Conservation (phyloP, 2,797 vertebrate genomes). For the Kryptolebias ocellatus region DNA sequence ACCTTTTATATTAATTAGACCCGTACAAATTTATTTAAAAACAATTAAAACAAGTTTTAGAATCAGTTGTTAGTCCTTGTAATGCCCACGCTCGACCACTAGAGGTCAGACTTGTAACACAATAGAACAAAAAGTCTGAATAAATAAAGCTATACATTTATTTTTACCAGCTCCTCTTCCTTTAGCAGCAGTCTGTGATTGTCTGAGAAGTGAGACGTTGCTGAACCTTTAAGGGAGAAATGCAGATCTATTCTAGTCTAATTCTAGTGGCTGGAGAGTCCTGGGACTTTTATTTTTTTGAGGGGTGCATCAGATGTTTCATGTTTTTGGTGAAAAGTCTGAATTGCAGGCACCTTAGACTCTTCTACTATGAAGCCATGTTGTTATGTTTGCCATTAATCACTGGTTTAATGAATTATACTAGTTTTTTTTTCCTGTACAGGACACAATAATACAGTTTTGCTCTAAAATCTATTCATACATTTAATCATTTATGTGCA, state of each 20-base stretch:
- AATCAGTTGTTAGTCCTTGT: background rate
- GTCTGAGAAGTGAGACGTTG: background rate
- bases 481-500: background rate
- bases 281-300: background rate
- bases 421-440: no score
- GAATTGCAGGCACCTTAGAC: background rate
- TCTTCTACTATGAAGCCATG: background rate
- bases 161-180: no score
- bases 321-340: background rate
- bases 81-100: slow-evolving; percentile 12
- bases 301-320: background rate
- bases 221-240: no score
- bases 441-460: no score
- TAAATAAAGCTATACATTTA: background rate
- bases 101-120: slow-evolving; percentile 46
- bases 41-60: no score
- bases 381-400: background rate
- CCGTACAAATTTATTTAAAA: background rate
- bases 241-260: no score
- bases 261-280: no score
- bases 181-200: background rate
- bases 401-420: background rate
- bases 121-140: background rate
- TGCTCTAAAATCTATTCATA: background rate
- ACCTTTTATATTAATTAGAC: background rate